Evolutionary conservation across 2,888 invertebrate genomes (phyloP).

Genomic region (Tenthredo scrophulariae): DNA sequence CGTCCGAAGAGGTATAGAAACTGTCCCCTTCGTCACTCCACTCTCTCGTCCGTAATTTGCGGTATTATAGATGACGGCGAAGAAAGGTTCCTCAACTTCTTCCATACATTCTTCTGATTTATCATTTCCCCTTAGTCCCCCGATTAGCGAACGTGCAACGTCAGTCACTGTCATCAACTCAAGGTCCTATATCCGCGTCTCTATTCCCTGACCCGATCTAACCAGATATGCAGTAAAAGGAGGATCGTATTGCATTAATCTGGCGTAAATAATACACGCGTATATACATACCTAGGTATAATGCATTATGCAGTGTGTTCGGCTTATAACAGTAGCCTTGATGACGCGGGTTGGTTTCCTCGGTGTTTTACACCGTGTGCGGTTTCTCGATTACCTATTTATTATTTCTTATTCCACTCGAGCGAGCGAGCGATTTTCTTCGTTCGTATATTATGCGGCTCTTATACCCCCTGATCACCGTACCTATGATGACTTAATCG

Average conservation of each 20-base stretch:
- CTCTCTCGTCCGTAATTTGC: background rate
- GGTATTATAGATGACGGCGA: background rate
- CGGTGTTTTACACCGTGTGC: background rate
- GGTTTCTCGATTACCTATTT: conserved; percentile 22
- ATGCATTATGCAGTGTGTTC: background rate
- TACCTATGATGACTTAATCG: conserved; percentile 45
- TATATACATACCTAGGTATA: background rate
- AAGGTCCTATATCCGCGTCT: background rate
- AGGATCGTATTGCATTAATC: conserved; percentile 5
- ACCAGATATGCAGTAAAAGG: background rate
- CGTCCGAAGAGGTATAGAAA: background rate
- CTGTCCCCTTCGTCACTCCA: background rate
- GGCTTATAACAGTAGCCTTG: conserved; percentile 1
- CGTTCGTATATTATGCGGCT: background rate
- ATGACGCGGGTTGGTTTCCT: conserved; percentile 5
- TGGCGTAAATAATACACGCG: background rate
- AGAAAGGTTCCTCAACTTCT: background rate
- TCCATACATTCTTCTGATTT: background rate
- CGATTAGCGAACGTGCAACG: background rate
- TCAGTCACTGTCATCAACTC: background rate
- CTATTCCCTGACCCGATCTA: background rate
- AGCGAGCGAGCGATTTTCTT: background rate
- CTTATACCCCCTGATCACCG: background rate
- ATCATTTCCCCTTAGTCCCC: background rate
- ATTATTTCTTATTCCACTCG: background rate